Evolutionary conservation across 2,797 vertebrate species (phyloP), one percentile per base, ranked within the genome.

Genomic region (Eremophila alpestris): DNA sequence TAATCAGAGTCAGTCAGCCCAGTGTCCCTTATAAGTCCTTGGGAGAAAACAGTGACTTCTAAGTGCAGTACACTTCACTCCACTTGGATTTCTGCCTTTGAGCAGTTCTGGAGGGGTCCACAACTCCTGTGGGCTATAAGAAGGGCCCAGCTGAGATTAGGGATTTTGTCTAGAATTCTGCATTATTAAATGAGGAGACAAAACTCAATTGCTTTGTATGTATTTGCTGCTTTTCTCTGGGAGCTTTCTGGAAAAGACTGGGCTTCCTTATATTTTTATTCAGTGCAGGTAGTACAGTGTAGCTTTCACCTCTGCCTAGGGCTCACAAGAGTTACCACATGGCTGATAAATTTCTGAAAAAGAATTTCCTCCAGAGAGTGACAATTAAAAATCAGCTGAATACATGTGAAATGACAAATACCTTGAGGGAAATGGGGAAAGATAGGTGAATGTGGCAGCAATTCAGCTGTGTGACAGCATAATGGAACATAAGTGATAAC

Each of bases 281-380:
- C 27, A 23, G 20, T 12, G 10, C 15, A 10, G 6, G 22, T 43
- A 58, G 9, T 38, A 75, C 9, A 84, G 17, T 0, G 0, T 13
- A 29, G 24, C 32, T 85, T 69, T 74, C 49, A 49, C 24, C 19
- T 52, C 30, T 38, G 46, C 26, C 36, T 63, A 15, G 5, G 38
- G 27, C 32, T 89, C 38, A n/a, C 49, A 74, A 60, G 41, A 83
- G 7, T 22, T 78, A 41, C 13, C 22, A 32, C 20, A 68, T 17
- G 51, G 34, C 20, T 48, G 3, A 40, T 24, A 64, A 0, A 16
- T 32, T 48, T 40, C 27, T 38, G 30, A 52, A 43, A 79, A 51
- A 62, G 0, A 27, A 23, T 52, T 93, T 76, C 74, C 38, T 85
- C 83, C 27, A 29, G 48, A 45, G 4, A 92, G 43, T 11, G 6